phyloP scores from a whole-genome alignment of 1,140 invertebrate genomes.

The Drosophila truncata region DNA sequence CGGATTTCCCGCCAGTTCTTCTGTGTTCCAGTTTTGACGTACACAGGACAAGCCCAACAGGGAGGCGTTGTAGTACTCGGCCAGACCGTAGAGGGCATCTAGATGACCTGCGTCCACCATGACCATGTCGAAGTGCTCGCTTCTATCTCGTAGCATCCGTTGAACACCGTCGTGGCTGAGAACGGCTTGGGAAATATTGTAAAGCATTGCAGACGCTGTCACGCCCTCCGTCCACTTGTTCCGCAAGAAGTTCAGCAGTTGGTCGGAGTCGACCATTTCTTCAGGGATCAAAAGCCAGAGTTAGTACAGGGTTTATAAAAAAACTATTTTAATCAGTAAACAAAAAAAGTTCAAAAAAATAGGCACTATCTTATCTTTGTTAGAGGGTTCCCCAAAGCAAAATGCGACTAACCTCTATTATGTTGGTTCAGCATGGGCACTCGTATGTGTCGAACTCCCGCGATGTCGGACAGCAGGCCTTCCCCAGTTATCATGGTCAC shows the following conservation, averaged over 20 bases:
- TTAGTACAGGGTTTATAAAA: not conserved
- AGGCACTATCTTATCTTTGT: not conserved
- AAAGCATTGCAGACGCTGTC: not conserved
- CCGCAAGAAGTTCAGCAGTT: not conserved
- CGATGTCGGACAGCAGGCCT: not conserved
- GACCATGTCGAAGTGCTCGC: constrained; percentile 61
- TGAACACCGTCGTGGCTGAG: constrained; percentile 42
- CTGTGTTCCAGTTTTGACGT: constrained; percentile 30
- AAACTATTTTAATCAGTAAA: not conserved
- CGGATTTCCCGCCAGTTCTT: constrained; percentile 46
- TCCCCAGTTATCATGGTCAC: constrained; percentile 42
- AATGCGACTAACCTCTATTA: constrained; percentile 21
- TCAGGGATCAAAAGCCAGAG: not conserved
- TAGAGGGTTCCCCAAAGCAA: not conserved
- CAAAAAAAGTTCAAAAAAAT: not conserved
- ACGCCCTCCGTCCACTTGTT: constrained; percentile 37
- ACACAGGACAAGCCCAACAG: constrained; percentile 50
- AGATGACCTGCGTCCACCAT: constrained; percentile 37
- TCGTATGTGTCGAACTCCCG: constrained; percentile 40
- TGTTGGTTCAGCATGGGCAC: constrained; percentile 17
- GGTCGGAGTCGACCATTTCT: not conserved
- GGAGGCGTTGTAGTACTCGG: constrained; percentile 50
- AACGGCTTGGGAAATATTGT: constrained; percentile 23
- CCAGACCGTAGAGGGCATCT: constrained; percentile 56
- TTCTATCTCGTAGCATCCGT: constrained; percentile 21